Conservation (phyloP, 2,113 vertebrate genomes). For the Scolopax mira region DNA sequence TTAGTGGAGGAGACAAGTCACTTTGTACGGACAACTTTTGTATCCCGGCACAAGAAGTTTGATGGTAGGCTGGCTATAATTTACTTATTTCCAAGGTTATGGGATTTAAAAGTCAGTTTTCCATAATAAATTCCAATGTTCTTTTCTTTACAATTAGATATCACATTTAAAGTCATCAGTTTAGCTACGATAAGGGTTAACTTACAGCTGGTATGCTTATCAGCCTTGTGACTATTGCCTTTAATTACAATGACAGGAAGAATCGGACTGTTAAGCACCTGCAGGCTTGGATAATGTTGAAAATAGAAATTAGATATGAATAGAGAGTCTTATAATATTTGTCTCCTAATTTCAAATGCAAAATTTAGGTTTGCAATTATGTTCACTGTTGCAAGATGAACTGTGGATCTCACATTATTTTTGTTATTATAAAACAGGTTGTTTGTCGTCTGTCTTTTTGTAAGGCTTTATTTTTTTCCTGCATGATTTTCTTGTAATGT, state of each 20-base stretch:
- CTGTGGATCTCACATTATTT: background rate
- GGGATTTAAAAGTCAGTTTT: background rate
- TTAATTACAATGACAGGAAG: slow-evolving; percentile 52
- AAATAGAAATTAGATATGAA: slow-evolving; percentile 24
- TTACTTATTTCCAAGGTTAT: slow-evolving; percentile 21
- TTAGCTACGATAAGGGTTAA: slow-evolving; percentile 48
- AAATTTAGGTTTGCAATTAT: slow-evolving; percentile 16
- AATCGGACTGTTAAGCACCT: background rate
- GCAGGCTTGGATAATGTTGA: slow-evolving; percentile 42
- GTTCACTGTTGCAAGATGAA: slow-evolving; percentile 31
- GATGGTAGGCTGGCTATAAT: slow-evolving; percentile 81
- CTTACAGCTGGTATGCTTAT: slow-evolving; percentile 36
- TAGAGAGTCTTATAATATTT: slow-evolving; percentile 23
- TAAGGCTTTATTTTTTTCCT: background rate
- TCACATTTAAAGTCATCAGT: background rate
- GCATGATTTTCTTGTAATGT: background rate
- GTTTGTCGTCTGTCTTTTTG: background rate
- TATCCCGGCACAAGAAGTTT: slow-evolving; percentile 92
- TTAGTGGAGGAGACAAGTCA: slow-evolving; percentile 89
- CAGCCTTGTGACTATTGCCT: slow-evolving; percentile 33
- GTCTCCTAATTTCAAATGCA: slow-evolving; percentile 26
- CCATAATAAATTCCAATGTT: background rate
- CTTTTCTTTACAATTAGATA: background rate
- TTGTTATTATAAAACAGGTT: background rate
- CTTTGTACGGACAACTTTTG: slow-evolving; percentile 88